A percentile compares a stretch with the other conserved stretches of the same genome.
Conservation (phyloP, 2,113 vertebrate species). For the Girardinichthys multiradiatus region DNA sequence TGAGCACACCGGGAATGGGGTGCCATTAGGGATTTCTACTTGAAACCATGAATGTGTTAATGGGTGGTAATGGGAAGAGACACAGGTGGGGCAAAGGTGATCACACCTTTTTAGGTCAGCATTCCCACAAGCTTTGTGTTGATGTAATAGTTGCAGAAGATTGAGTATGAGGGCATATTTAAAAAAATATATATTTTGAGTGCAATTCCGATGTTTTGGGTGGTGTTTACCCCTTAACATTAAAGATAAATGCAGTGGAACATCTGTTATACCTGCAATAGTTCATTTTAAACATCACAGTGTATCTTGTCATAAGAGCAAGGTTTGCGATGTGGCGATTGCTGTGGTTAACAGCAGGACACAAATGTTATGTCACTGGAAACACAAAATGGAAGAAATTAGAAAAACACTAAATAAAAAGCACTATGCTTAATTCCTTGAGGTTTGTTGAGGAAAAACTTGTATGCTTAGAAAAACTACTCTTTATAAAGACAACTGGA, state of each 20-base stretch:
- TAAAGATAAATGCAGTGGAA: not conserved
- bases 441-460: not conserved
- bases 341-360: not conserved
- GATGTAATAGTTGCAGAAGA: conserved; percentile 2
- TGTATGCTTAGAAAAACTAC: not conserved
- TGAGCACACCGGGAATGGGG: conserved; percentile 29
- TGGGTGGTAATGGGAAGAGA: conserved; percentile 61
- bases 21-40: conserved; percentile 58
- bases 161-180: not conserved
- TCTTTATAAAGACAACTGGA: not conserved
- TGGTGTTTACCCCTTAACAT: not conserved
- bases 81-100: conserved; percentile 66
- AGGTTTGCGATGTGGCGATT: not conserved
- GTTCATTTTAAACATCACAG: not conserved
- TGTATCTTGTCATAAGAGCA: not conserved
- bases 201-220: not conserved
- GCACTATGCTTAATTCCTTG: too few relatives aligned
- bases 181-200: not conserved
- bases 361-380: not conserved
- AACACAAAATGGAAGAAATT: not conserved
- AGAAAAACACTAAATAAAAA: too few relatives aligned
- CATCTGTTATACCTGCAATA: not conserved
- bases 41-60: conserved; percentile 49
- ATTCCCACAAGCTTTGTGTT: conserved; percentile 37
- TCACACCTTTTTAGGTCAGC: conserved; percentile 37